Evolutionary conservation across 2,113 vertebrate species (phyloP).

Genomic region (Peromyscus polionotus): DNA sequence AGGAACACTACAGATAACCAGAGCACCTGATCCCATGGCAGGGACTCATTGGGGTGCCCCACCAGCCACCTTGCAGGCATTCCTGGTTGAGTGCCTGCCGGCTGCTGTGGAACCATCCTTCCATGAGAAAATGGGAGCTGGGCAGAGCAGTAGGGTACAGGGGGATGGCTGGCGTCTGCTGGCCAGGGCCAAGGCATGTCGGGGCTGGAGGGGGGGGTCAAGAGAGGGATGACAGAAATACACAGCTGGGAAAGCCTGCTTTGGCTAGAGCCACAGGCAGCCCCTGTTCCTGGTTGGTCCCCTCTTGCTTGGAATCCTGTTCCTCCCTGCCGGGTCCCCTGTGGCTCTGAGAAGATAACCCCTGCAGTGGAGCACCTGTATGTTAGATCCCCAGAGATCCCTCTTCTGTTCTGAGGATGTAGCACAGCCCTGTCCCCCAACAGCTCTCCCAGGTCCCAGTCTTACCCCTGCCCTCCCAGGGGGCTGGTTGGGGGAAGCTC

Average conservation of each 20-base stretch:
- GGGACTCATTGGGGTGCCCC: too few relatives aligned
- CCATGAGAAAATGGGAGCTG: background rate
- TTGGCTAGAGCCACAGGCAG: background rate
- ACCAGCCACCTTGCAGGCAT: background rate
- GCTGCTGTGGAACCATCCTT: background rate
- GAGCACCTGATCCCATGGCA: background rate
- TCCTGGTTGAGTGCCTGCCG: background rate
- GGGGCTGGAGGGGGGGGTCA: background rate
- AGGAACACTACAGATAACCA: background rate
- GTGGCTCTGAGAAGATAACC: slow-evolving; percentile 57
- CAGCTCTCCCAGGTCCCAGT: background rate
- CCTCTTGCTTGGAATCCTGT: background rate
- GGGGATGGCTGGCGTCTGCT: background rate
- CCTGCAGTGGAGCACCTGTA: slow-evolving; percentile 77
- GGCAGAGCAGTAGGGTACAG: accelerated
- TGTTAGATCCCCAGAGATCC: slow-evolving; percentile 69
- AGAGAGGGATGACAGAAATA: background rate
- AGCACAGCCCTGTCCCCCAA: background rate
- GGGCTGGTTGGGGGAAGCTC: slow-evolving; percentile 27
- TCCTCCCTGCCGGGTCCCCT: slow-evolving; percentile 52
- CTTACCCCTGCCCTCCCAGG: background rate
- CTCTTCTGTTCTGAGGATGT: background rate
- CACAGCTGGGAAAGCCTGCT: background rate
- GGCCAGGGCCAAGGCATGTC: background rate
- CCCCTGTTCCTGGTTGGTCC: background rate